A percentile compares a stretch with the other conserved stretches of the same genome.
phyloP scores from a whole-genome alignment of 2,113 vertebrate genomes.

The Poeciliopsis turrubarensis region DNA sequence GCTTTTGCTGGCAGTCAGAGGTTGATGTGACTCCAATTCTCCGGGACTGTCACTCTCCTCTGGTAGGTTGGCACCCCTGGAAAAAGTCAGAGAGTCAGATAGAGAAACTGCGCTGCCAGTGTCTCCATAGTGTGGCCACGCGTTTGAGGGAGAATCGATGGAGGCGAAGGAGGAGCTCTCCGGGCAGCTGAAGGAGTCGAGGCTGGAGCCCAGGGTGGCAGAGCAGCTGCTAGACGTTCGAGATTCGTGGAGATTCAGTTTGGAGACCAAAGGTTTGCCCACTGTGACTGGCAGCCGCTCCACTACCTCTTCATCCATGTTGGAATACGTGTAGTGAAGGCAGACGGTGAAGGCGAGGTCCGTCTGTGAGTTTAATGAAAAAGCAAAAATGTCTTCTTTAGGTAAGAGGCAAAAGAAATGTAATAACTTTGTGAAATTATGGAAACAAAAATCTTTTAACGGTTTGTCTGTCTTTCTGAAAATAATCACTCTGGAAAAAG shows the following conservation, averaged over 20 bases:
- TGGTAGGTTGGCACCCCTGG: constrained; percentile 71
- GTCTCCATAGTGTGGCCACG: constrained; percentile 32
- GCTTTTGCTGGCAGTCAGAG: constrained; percentile 64
- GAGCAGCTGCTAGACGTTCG: constrained; percentile 26
- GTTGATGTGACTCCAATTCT: constrained; percentile 40
- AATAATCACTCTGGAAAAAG: background rate
- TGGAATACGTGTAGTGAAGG: constrained; percentile 83
- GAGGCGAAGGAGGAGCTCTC: constrained; percentile 55
- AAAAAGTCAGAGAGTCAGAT: background rate
- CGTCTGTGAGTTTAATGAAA: constrained; percentile 66
- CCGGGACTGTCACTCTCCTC: constrained; percentile 79
- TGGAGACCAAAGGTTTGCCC: constrained; percentile 88
- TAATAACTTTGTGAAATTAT: background rate
- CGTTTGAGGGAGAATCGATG: constrained; percentile 27
- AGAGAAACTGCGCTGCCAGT: background rate
- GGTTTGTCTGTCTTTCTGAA: background rate
- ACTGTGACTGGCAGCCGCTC: constrained; percentile 77
- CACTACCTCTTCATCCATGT: constrained; percentile 83
- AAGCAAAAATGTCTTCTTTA: constrained; percentile 13
- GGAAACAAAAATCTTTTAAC: background rate
- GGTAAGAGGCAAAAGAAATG: background rate
- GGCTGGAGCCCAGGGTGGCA: constrained; percentile 41
- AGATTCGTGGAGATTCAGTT: constrained; percentile 83
- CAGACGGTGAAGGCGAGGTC: constrained; percentile 84
- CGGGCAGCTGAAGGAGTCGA: constrained; percentile 41